Evolutionary conservation across 2,113 vertebrate genomes (phyloP).

Genomic region (Melanerpes aurifrons): DNA sequence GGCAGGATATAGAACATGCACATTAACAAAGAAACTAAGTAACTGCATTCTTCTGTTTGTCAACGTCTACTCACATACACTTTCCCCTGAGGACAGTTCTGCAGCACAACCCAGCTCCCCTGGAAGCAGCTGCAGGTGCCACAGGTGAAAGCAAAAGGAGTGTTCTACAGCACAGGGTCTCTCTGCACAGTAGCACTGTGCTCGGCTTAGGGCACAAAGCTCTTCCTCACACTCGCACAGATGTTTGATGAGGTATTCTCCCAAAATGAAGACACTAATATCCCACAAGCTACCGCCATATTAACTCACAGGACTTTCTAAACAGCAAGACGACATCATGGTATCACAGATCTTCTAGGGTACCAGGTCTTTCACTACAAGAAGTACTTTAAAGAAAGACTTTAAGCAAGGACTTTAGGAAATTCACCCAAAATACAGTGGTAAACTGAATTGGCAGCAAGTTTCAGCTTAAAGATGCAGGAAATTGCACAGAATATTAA

Average conservation of each 20-base stretch:
- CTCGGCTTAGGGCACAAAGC: neutral
- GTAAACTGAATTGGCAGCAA: neutral
- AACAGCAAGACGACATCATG: neutral
- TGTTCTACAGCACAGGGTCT: neutral
- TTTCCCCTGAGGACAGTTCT: neutral
- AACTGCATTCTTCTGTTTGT: neutral
- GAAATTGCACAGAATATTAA: neutral
- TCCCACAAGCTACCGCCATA: neutral
- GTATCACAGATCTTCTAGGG: neutral
- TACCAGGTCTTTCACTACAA: neutral
- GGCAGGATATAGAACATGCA: neutral
- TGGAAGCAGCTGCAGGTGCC: neutral
- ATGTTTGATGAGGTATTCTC: neutral
- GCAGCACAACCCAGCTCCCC: neutral
- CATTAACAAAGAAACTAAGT: neutral
- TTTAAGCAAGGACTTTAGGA: neutral
- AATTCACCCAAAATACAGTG: neutral
- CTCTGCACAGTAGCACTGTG: rapidly evolving
- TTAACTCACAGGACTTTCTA: neutral
- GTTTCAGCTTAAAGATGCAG: neutral
- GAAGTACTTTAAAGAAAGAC: neutral
- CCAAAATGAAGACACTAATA: neutral
- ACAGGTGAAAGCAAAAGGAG: neutral
- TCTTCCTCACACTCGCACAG: neutral
- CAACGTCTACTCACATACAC: neutral